A percentile compares a stretch with the other conserved stretches of the same genome.
phyloP scores from a whole-genome alignment of 1,140 invertebrate genomes.

The Pogonomyrmex barbatus region DNA sequence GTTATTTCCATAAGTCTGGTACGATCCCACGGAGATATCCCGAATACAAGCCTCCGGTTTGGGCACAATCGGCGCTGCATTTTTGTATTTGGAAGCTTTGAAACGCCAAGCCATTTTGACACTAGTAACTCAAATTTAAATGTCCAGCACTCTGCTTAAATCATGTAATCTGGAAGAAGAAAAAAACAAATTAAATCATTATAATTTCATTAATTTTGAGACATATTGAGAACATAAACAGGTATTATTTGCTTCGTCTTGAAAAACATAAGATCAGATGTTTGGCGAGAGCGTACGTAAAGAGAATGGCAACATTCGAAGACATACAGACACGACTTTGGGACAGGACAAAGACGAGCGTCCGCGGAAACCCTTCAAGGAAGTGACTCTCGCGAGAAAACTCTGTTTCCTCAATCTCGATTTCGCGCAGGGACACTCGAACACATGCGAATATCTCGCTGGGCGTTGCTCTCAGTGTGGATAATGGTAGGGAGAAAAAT shows the following conservation, averaged over 20 bases:
- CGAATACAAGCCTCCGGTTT: conserved; percentile 96
- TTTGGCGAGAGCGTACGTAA: background rate
- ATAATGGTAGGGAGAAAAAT: conserved; percentile 53
- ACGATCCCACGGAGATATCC: conserved; percentile 95
- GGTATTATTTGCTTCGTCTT: background rate
- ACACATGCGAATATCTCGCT: conserved; percentile 48
- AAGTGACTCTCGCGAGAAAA: background rate
- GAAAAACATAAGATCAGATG: background rate
- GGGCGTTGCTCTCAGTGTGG: conserved; percentile 38
- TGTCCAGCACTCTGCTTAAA: conserved; percentile 74
- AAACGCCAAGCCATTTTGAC: conserved; percentile 96
- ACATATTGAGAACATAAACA: background rate
- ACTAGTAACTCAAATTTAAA: conserved; percentile 62
- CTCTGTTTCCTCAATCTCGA: background rate
- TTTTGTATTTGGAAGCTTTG: conserved; percentile 98
- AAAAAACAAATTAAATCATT: conserved; percentile 45
- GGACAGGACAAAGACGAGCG: background rate
- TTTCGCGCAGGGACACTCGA: conserved; percentile 17
- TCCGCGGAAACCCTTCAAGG: background rate
- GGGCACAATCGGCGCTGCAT: conserved; percentile 96
- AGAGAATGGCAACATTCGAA: background rate
- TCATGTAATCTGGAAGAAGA: conserved; percentile 83
- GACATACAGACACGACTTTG: background rate
- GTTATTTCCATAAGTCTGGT: conserved; percentile 97
- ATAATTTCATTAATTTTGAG: background rate